Conservation (phyloP, 2,113 vertebrate species). For the Mustelus asterias region DNA sequence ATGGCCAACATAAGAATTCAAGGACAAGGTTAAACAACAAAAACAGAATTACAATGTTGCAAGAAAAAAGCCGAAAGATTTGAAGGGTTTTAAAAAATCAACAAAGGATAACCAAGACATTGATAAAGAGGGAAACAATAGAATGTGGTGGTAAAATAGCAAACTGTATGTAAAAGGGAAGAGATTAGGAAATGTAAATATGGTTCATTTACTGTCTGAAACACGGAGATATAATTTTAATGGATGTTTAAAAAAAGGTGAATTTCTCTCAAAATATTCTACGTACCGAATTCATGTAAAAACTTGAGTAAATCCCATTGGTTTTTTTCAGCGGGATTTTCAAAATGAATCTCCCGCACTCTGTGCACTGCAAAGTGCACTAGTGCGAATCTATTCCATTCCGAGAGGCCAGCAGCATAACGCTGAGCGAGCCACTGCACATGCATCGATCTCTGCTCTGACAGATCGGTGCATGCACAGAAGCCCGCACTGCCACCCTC, state of each 20-base stretch:
- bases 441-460: no score
- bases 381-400: no score
- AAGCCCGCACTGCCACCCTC: no score
- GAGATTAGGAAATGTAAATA: not conserved
- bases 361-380: no score
- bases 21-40: not conserved
- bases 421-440: no score
- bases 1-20: not conserved
- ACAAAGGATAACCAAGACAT: not conserved
- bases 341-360: no score
- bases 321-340: no score
- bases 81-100: not conserved
- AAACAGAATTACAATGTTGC: not conserved
- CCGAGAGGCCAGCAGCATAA: no score
- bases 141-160: not conserved
- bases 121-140: not conserved
- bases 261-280: no score
- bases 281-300: no score
- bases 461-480: no score
- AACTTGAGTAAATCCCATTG: no score
- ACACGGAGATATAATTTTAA: not conserved
- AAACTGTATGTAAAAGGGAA: not conserved
- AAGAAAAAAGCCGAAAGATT: not conserved
- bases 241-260: not conserved
- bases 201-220: not conserved